Evolutionary conservation across 2,113 vertebrate genomes (phyloP), one percentile per base, ranked within the genome.

Genomic region (Corapipo altera): DNA sequence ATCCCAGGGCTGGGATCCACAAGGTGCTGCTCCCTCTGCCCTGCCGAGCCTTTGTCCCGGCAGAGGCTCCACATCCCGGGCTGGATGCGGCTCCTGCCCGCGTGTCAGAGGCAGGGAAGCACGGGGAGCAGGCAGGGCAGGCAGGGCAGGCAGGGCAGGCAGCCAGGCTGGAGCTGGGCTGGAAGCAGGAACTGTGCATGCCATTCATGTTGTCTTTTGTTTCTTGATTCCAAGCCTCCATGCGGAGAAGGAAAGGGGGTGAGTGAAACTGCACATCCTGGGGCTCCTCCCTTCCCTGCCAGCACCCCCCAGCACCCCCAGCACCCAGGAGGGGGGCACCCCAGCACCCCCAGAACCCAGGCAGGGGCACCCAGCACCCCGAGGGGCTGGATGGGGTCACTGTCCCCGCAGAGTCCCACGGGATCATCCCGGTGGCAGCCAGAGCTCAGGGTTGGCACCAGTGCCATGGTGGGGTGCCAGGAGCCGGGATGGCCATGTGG

Each of bases 211-310:
- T 97, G 79, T 97, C 80, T 95, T 97, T 95, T 98, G 96, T 98
- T 96, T 98, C 97, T 98, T 94, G 96, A 97, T 98, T 98, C 97
- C 98, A 99, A 99, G 99, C 99, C 98, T 99, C 99, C 98, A 99
- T 99, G 97, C 97, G 99, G 98, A 99, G 99, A 98, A 99, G 99
- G 96, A 99, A 99, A 99, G 99, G 99, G 98, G 99, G 99, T 99
- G 98, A 99, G 99, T 99, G 98, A 97, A 74, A 82, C 23, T 3
- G 0, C 62, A 58, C 55, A 17, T 73, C 79, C 73, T 33, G 83
- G 95, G 90, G 87, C 88, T 89, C 72, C 8, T 64, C 84, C 87
- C 43, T 22, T 81, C 66, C 77, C 90, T 8, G 2, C 12, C 77
- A 23, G 65, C 28, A 1, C 37, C 64, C n/a, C 62, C n/a, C n/a